Evolutionary conservation across 1,140 invertebrate species (phyloP), one percentile per base, ranked within the genome.

Genomic region (Plodia interpunctella): DNA sequence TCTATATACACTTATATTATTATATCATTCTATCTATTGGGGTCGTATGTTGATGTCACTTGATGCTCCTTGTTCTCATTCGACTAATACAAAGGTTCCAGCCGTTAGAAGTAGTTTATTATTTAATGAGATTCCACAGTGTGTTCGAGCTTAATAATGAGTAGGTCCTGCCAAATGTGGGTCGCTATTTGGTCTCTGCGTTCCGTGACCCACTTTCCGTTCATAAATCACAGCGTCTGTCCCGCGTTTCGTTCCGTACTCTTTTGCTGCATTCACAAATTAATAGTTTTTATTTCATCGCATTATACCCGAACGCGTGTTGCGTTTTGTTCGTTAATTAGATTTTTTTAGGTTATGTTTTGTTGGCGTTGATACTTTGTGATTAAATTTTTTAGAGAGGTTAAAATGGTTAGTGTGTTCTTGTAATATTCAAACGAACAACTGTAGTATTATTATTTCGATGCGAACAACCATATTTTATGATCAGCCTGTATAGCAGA

Each of bases 141-240:
- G 38, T 44, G 38, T 44, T 15, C 2, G 15, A 10, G 38, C 38
- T 10, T 44, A 15, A 44, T 44, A 15, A 44, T 32, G 38, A 44
- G 38, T 44, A 44, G 38, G 5, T 15, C 38, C n/a, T n/a, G 5
- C 38, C 13, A 44, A 44, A 44, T 44, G 38, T 44, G 38, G 13
- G 13, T 44, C 38, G 15, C 15, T 44, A 44, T 44, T 44, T 15
- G 38, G 38, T 15, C 13, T 44, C 13, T 44, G 38, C 38, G 38
- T 44, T 44, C 38, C 38, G 38, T 44, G 38, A 44, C 38, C 38
- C 13, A 44, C 13, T 44, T 44, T 44, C 10, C 38, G 38, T 44
- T 44, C 38, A 44, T 44, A 44, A 44, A 44, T 44, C 38, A 44
- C 38, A 5, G 38, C 38, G 38, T 44, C 38, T 15, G 38, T 44